Evolutionary conservation across 2,888 invertebrate genomes (phyloP).

Genomic region (Lamellibrachia columna): DNA sequence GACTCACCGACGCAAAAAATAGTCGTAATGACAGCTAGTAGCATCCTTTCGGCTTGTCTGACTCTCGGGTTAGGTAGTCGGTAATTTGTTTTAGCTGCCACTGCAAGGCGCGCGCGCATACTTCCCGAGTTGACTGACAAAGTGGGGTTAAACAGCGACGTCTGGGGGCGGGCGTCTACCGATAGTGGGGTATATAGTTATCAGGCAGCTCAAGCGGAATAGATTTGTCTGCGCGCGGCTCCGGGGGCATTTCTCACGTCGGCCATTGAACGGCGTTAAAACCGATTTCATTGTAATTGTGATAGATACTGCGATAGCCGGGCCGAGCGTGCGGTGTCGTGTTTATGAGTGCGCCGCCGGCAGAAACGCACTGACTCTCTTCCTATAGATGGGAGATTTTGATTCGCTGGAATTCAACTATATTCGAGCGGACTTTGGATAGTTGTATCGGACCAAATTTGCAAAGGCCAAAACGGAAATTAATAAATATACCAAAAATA

Average conservation of each 20-base stretch:
- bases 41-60: neutral
- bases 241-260: neutral
- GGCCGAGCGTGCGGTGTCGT: neutral
- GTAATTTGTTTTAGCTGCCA: slow-evolving; percentile 16
- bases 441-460: no score
- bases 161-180: neutral
- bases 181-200: slow-evolving; percentile 9
- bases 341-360: neutral
- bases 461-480: no score
- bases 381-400: neutral
- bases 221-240: neutral
- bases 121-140: neutral
- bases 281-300: neutral
- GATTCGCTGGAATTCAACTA: no score
- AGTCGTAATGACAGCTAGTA: neutral
- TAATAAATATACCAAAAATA: no score
- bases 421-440: no score
- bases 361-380: neutral
- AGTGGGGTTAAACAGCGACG: neutral
- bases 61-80: neutral
- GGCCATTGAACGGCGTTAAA: neutral
- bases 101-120: neutral
- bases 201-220: neutral
- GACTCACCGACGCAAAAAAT: neutral
- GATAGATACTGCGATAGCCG: neutral